A percentile compares a stretch with the other conserved stretches of the same genome.
Conservation (phyloP, 2,113 vertebrate genomes). For the Corythoichthys haematopterus region DNA sequence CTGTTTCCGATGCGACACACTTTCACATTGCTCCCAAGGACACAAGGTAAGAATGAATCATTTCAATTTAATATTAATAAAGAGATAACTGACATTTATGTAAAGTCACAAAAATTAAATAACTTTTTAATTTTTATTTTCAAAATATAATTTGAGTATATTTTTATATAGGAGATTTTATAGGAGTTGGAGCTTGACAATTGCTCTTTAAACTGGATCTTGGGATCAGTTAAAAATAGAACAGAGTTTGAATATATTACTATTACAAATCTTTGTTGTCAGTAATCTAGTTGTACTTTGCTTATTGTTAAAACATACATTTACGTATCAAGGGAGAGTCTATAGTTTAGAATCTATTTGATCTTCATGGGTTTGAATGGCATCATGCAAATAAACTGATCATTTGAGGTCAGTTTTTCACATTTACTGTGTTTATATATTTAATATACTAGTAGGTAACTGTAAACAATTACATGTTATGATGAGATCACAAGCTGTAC, state of each 20-base stretch:
- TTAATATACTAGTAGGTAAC: background rate
- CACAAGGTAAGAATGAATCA: constrained; percentile 47
- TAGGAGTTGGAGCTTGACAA: no score
- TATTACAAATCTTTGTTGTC: no score
- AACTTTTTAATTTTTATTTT: background rate
- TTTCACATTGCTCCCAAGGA: constrained; percentile 13
- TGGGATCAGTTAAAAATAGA: no score
- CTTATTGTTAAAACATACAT: background rate
- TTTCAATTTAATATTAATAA: background rate
- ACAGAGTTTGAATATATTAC: no score
- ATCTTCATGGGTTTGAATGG: no score
- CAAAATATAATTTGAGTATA: background rate
- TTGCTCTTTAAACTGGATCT: no score
- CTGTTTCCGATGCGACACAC: background rate
- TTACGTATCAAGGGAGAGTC: background rate
- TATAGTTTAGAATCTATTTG: no score
- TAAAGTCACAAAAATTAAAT: background rate
- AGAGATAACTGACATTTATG: background rate
- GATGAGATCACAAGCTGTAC: background rate
- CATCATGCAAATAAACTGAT: no score
- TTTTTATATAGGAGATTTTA: no score
- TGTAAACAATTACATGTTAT: background rate
- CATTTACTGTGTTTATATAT: no score
- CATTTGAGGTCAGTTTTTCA: no score
- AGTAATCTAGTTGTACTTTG: background rate